Percentiles rank a stretch among this genome's conserved stretches.
Conservation (phyloP, 2,113 vertebrate species). For the Corapipo altera region DNA sequence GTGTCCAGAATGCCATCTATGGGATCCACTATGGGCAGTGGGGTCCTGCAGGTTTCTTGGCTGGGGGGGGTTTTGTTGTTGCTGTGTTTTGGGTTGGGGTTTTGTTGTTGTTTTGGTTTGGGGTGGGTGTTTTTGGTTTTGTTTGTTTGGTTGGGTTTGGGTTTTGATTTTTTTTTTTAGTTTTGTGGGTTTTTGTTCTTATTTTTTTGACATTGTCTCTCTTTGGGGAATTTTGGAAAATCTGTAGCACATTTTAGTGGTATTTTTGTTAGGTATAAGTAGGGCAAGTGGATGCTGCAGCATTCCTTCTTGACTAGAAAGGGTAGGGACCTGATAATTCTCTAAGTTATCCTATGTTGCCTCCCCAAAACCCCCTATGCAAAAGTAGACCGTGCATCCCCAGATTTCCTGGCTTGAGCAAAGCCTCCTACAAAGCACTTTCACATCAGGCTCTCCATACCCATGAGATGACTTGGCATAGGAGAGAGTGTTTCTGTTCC, state of each 20-base stretch:
- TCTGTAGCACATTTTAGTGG: not conserved
- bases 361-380: not conserved
- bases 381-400: not conserved
- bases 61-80: too few species aligned
- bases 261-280: not conserved
- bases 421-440: constrained; percentile 1
- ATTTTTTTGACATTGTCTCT: not conserved
- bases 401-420: not conserved
- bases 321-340: not conserved
- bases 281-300: not conserved
- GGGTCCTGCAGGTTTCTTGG: not conserved
- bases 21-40: not conserved
- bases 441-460: not conserved
- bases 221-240: not conserved
- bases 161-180: not conserved
- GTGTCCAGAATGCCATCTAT: not conserved
- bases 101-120: not conserved
- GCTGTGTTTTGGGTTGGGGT: too few species aligned
- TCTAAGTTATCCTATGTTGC: not conserved
- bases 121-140: too few species aligned
- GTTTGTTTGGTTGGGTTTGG: too few species aligned
- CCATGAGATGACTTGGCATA: not conserved
- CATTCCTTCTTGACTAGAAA: not conserved
- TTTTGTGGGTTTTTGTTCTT: too few species aligned
- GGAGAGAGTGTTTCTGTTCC: not conserved